Percentiles rank a stretch among this genome's conserved stretches.
These are phyloP conservation scores for Phasianus colchicus DNA, from an alignment of 2,113 vertebrate genomes.

Conservation along the genomic window DNA sequence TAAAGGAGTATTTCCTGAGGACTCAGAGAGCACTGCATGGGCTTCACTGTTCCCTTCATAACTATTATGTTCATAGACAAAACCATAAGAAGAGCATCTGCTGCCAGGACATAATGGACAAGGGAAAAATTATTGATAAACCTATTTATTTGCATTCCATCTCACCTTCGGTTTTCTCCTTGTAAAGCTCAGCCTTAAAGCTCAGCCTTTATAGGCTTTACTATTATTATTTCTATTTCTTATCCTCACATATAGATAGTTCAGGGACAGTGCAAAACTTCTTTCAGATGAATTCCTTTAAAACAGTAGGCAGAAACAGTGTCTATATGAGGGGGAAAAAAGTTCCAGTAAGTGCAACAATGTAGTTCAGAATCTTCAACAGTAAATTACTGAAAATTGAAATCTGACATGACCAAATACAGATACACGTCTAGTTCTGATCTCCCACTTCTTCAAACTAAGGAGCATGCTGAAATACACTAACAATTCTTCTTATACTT, in stretches of 20 bases:
- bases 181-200: not conserved
- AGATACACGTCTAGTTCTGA: not conserved
- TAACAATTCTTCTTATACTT: not conserved
- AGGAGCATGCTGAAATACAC: rapidly evolving
- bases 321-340: not conserved
- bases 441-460: not conserved
- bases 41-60: not conserved
- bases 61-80: not conserved
- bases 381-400: not conserved
- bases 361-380: not conserved
- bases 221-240: not conserved
- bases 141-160: not conserved
- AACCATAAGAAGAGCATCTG: not conserved
- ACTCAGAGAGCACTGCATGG: not conserved
- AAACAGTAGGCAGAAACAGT: not conserved
- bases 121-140: not conserved
- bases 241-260: not conserved
- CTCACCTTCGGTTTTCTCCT: not conserved
- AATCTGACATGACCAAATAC: not conserved
- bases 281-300: not conserved
- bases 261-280: not conserved
- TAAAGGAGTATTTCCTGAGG: not conserved
- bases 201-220: not conserved
- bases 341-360: not conserved
- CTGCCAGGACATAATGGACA: not conserved